A percentile compares a stretch with the other conserved stretches of the same genome.
Evolutionary conservation across 1,140 invertebrate species (phyloP).

Genomic region (Trichonephila clavata): DNA sequence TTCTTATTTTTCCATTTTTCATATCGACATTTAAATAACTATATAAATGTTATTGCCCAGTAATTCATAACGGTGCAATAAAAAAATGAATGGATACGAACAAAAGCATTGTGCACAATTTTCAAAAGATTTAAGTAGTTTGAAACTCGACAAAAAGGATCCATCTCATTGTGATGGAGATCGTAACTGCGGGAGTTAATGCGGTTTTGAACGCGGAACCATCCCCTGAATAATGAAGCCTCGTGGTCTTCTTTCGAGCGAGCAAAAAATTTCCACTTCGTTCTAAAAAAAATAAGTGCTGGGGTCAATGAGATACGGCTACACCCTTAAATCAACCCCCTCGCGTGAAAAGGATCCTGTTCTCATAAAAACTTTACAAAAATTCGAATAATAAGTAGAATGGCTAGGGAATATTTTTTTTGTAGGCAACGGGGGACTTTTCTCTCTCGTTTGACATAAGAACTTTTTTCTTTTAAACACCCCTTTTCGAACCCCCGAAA

Average conservation of each 20-base stretch:
- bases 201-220: not conserved
- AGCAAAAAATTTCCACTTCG: not conserved
- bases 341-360: not conserved
- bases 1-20: not conserved
- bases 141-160: not conserved
- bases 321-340: not conserved
- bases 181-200: not conserved
- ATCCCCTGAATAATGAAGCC: not conserved
- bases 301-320: conserved; percentile 20
- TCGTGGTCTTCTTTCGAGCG: not conserved
- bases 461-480: not conserved
- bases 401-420: not conserved
- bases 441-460: not conserved
- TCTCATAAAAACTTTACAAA: not conserved
- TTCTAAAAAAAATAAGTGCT: not conserved
- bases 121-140: not conserved
- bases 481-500: not conserved
- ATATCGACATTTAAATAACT: not conserved
- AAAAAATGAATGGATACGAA: not conserved
- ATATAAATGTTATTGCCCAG: not conserved
- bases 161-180: not conserved
- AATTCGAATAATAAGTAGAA: not conserved
- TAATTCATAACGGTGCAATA: not conserved
- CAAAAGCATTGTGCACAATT: not conserved
- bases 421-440: not conserved